A percentile compares a stretch with the other conserved stretches of the same genome.
Evolutionary conservation across 2,888 invertebrate species (phyloP).

Genomic region (Didymodactylos carnosus): DNA sequence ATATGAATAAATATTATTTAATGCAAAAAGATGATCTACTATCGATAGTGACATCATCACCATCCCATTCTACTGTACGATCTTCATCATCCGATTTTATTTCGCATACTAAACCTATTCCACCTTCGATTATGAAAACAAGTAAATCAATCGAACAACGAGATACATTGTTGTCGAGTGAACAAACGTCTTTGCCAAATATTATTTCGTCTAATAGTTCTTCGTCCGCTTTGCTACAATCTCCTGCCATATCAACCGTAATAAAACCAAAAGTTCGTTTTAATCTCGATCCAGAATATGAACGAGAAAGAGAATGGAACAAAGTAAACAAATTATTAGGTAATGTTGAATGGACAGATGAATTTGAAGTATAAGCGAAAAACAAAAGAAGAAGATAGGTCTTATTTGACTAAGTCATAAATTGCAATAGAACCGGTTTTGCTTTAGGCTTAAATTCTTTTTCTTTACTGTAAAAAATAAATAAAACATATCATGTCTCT

Average conservation of each 20-base stretch:
- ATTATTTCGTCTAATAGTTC: too few species aligned
- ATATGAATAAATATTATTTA: neutral
- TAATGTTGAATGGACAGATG: conserved; percentile 12
- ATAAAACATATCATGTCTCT: neutral
- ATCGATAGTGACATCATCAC: neutral
- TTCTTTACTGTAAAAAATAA: too few species aligned
- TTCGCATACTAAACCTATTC: neutral
- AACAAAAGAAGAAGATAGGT: too few species aligned
- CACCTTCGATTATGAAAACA: neutral
- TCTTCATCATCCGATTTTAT: too few species aligned
- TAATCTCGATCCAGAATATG: conserved; percentile 11
- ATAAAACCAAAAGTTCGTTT: conserved; percentile 4
- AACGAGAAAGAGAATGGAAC: conserved; percentile 14
- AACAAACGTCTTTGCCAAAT: neutral
- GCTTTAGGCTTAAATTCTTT: too few species aligned
- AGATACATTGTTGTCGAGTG: neutral
- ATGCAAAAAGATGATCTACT: neutral
- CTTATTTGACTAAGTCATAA: too few species aligned
- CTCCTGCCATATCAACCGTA: too few species aligned
- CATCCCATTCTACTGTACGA: too few species aligned
- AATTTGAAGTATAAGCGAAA: conserved; percentile 13
- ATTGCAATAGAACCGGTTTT: too few species aligned
- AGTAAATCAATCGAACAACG: neutral
- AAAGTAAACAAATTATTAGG: conserved; percentile 12
- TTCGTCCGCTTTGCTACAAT: too few species aligned